Base-by-base conservation (phyloP, 2,797 vertebrate genomes). In the Cetoscarus ocellatus region DNA sequence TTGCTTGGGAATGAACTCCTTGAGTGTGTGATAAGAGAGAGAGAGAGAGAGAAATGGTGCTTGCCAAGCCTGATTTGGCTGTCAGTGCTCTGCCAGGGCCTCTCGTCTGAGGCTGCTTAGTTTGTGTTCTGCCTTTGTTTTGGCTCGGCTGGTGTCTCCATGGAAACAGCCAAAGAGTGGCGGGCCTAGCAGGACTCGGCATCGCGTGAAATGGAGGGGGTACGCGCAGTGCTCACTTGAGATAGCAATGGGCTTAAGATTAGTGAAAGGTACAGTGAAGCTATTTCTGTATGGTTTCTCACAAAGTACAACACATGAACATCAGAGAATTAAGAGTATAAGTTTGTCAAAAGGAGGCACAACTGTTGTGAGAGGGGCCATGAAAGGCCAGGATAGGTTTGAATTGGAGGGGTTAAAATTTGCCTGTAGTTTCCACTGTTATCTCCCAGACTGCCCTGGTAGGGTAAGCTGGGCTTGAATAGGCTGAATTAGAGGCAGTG, bases 401-500 rank as follows among this genome's bases (percentile, higher is more conserved):
- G 58, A 18, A 35, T 44, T 13, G 35, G 35, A 42, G 49, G 67
- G 63, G 63, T 50, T 70, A 44, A 70, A 85, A 85, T 27, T n/a
- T 70, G 89, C 80, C 76, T 61, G 70, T 79, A 79, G 79, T 56
- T 78, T 85, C 66, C 47, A 47, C 35, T 8, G 51, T 81, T 86
- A 86, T 89, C 84, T 86, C 75, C 67, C 85, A 50, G 86, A 79
- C 86, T 51, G 86, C 78, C 86, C 89, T 83, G 87, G 86, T 88
- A 73, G 86, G 27, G 63, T 91, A 93, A 93, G 90, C 92, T 84
- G 56, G 67, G 60, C 75, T 66, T 94, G 91, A 94, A 94, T 92
- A 73, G 91, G 79, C 66, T 17, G 84, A 90, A 93, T 94, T 92
- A 94, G 84, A 77, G 59, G 79, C 75, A 53, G 84, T 74, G 55